These are phyloP conservation scores for Candoia aspera DNA, from an alignment of 2,113 vertebrate genomes.

Conservation along the genomic window DNA sequence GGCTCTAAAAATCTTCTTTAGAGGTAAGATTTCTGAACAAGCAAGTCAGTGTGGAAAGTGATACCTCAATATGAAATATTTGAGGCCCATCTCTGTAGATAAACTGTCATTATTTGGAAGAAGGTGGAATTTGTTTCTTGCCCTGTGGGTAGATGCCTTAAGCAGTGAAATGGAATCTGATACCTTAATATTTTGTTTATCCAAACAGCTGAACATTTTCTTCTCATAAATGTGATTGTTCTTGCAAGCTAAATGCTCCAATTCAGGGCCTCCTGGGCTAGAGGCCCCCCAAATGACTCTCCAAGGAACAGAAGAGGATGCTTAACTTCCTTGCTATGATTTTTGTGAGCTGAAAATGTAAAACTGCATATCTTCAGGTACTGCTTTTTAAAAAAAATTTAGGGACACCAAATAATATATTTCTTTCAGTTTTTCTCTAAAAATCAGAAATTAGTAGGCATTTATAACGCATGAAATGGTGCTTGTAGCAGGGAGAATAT, in stretches of 20 bases:
- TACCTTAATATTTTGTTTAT: neutral
- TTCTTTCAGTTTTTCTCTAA: neutral
- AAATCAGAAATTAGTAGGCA: neutral
- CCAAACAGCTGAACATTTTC: neutral
- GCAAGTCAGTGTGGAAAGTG: neutral
- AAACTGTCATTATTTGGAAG: neutral
- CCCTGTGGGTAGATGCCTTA: neutral
- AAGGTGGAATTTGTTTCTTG: neutral
- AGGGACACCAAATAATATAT: neutral
- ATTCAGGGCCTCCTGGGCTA: neutral
- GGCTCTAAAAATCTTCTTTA: neutral
- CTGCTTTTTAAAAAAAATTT: neutral
- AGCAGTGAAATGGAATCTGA: neutral
- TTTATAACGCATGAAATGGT: neutral
- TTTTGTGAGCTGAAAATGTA: neutral
- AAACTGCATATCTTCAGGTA: neutral
- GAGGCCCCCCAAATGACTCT: neutral
- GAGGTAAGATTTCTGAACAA: neutral
- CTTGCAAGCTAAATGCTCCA: neutral
- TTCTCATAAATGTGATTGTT: neutral
- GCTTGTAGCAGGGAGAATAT: neutral
- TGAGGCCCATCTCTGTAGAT: neutral
- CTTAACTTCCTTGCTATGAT: neutral
- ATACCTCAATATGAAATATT: neutral
- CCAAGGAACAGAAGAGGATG: neutral